Base-by-base conservation (phyloP, 2,888 invertebrate genomes). In the Axea sp. region DNA sequence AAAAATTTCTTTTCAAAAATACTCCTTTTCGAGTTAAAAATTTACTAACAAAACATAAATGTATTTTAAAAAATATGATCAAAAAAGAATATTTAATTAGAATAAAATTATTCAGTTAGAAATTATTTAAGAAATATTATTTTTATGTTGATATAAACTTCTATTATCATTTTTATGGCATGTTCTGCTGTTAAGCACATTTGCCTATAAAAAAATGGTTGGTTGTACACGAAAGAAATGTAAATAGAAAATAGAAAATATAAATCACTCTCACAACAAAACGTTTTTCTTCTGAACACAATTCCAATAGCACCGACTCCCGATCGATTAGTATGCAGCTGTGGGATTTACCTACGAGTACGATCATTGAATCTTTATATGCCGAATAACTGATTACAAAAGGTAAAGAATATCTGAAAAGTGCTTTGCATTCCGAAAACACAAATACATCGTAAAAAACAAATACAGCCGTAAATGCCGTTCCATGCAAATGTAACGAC, bases 301-400 rank as follows among this genome's bases (percentile, higher is more conserved):
- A 24, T 19, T 14, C 41, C 57, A 49, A 49, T 59, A 45, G 11
- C 1, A 7, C 24, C 39, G 30, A 8, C 37, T 60, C 22, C 15
- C 53, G 39, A 65, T 55, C 30, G 67, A 67, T 67, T 67, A 57
- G 55, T 67, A 57, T 67, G 14, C 57, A 41, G 47, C 28, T 14
- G 28, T 24, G 9, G 45, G 12, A 60, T 69, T 47, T 30, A 24
- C 26, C 47, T 37, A 59, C 59, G 8, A 14, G 53, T 69, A 69
- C 60, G 69, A 37, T 31, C 53, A 53, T 53, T 60, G 60, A 69
- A 69, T 69, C 8, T 60, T 53, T 43, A 60, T 53, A 59, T n/a
- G 1, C 12, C 11, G 59, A 60, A 35, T 37, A 65, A 51, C 43
- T 37, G 51, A 51, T 60, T 47, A 30, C 59, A 26, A 47, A 41